Conservation (phyloP, 2,888 invertebrate genomes). For the Ligdia adustata region DNA sequence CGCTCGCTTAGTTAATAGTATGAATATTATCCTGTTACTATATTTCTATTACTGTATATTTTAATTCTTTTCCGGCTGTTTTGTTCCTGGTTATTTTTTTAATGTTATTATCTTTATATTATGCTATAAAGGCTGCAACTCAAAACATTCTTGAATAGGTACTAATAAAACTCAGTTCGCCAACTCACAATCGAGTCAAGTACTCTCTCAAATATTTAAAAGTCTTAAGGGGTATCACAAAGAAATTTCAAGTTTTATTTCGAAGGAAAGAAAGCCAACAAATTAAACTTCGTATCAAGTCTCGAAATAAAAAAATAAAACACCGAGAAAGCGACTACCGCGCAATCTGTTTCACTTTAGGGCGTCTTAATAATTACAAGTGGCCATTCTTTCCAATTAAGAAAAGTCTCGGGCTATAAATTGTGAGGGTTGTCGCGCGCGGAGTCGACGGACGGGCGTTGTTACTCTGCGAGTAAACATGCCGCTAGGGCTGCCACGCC, state of each 20-base stretch:
- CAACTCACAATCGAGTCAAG: not conserved
- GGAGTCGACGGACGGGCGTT: slow-evolving; percentile 52
- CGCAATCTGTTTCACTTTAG: slow-evolving; percentile 83
- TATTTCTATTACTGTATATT: too few relatives aligned
- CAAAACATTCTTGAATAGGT: slow-evolving; percentile 10
- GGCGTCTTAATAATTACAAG: slow-evolving; percentile 84
- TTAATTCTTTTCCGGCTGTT: too few relatives aligned
- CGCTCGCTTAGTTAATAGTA: too few relatives aligned
- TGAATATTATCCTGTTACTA: too few relatives aligned
- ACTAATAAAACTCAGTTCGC: slow-evolving; percentile 3
- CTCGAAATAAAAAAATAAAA: slow-evolving; percentile 62
- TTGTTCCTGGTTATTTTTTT: too few relatives aligned
- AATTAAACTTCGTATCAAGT: slow-evolving; percentile 54
- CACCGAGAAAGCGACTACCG: slow-evolving; percentile 62
- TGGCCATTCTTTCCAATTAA: slow-evolving; percentile 84
- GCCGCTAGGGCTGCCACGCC: slow-evolving; percentile 70
- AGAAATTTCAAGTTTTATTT: slow-evolving; percentile 42
- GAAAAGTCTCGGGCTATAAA: slow-evolving; percentile 82
- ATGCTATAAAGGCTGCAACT: too few relatives aligned
- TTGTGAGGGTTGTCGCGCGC: slow-evolving; percentile 74
- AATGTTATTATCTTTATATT: too few relatives aligned
- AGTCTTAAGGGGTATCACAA: slow-evolving; percentile 20
- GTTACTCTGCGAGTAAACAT: slow-evolving; percentile 73
- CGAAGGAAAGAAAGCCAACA: slow-evolving; percentile 47
- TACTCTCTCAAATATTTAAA: slow-evolving; percentile 16